Percentiles rank a stretch among this genome's conserved stretches.
These are phyloP conservation scores for Aix galericulata DNA, from an alignment of 2,113 vertebrate genomes.

Conservation along the genomic window DNA sequence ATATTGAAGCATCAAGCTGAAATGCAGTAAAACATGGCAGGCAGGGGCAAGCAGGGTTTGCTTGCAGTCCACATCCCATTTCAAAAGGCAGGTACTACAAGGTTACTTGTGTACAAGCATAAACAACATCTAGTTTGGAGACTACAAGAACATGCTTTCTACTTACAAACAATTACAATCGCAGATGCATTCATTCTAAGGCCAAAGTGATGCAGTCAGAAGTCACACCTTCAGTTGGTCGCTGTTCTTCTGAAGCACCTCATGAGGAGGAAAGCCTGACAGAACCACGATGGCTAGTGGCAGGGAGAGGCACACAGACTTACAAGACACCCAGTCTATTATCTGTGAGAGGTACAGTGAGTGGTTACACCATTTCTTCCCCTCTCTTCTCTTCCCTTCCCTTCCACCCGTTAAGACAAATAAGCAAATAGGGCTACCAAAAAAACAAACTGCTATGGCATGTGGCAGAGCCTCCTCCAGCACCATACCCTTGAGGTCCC, in stretches of 20 bases:
- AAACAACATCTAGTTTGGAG: background rate
- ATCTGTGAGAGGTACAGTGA: background rate
- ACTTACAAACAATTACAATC: background rate
- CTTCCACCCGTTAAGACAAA: background rate
- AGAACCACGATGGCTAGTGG: background rate
- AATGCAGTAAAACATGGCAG: background rate
- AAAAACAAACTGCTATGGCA: accelerated
- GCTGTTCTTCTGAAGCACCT: background rate
- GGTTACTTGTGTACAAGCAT: background rate
- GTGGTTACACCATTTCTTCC: background rate
- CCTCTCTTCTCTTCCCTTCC: background rate
- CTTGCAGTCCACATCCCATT: background rate
- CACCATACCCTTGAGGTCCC: background rate
- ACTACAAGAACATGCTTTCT: background rate
- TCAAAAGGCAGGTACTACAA: background rate
- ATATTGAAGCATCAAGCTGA: background rate
- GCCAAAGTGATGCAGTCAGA: background rate
- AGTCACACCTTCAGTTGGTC: background rate
- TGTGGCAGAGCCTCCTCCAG: background rate
- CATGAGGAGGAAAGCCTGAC: background rate
- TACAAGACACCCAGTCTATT: background rate
- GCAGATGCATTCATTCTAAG: background rate
- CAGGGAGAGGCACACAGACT: background rate
- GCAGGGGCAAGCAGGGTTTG: background rate
- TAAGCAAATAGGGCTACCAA: background rate